These are phyloP conservation scores for Pseudorhiza aurosa DNA, from an alignment of 30 jellyfish, hydroid and myxozoan genomes.

Conservation along the genomic window DNA sequence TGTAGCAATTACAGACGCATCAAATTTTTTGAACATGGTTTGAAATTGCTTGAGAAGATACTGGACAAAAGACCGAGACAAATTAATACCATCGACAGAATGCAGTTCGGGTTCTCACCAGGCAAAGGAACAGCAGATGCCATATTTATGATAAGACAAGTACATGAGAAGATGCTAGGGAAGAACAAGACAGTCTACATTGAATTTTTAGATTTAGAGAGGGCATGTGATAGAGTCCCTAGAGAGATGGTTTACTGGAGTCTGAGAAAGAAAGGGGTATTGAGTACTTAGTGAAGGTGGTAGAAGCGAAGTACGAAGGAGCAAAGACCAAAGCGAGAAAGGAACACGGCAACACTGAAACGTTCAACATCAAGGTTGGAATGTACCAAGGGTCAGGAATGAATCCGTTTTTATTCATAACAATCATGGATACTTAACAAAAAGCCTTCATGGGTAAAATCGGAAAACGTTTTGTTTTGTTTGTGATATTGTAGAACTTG, in stretches of 20 bases:
- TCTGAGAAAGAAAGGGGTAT: background rate
- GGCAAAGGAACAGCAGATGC: conserved; percentile 31
- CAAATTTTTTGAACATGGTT: conserved; percentile 17
- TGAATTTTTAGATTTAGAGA: conserved; percentile 21
- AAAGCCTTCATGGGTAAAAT: too few species aligned
- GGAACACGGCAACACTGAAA: background rate
- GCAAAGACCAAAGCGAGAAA: conserved; percentile 15
- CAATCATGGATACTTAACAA: background rate
- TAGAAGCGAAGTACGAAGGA: background rate
- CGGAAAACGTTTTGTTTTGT: too few species aligned
- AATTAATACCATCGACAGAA: background rate
- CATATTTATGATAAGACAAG: background rate
- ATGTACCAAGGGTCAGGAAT: conserved; percentile 26
- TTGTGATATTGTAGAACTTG: too few species aligned
- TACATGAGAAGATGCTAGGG: background rate
- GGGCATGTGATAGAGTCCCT: conserved; percentile 29
- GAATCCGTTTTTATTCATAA: conserved; percentile 1
- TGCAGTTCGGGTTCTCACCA: conserved; percentile 35
- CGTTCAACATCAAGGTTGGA: conserved; percentile 8
- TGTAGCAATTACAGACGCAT: background rate
- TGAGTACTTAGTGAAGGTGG: background rate
- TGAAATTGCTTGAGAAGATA: conserved; percentile 18
- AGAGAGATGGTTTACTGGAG: conserved; percentile 10
- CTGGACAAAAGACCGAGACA: background rate
- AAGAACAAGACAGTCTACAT: background rate